Evolutionary conservation across 2,113 vertebrate genomes (phyloP).

Genomic region (Phylloscopus trochiloides): DNA sequence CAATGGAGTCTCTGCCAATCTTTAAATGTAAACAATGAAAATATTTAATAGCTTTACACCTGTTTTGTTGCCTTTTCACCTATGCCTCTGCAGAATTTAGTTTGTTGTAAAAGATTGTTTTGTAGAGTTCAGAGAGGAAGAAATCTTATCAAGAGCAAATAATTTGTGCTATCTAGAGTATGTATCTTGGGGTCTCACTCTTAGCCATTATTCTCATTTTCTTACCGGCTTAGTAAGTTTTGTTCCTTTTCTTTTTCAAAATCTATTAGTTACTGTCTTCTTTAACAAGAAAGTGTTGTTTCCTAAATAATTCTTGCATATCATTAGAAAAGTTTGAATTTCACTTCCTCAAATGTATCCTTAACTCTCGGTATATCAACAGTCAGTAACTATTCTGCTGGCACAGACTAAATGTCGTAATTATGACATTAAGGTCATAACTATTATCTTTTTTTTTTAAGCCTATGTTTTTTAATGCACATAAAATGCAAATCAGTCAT

Average conservation of each 20-base stretch:
- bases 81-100: background rate
- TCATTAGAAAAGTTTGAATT: background rate
- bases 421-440: background rate
- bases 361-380: background rate
- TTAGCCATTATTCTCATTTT: background rate
- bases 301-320: background rate
- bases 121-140: background rate
- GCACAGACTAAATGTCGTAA: background rate
- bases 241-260: background rate
- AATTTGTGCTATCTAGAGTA: background rate
- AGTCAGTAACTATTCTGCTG: background rate
- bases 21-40: background rate
- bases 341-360: background rate
- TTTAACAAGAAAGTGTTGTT: background rate
- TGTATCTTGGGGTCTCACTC: background rate
- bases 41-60: background rate
- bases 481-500: background rate
- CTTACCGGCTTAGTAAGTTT: background rate
- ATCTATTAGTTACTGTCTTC: background rate
- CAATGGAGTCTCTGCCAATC: background rate
- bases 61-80: background rate
- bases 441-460: background rate
- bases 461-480: background rate
- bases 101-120: background rate
- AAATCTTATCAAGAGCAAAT: background rate